Conservation (phyloP, 2,888 invertebrate genomes). For the Cylindroiulus punctatus region DNA sequence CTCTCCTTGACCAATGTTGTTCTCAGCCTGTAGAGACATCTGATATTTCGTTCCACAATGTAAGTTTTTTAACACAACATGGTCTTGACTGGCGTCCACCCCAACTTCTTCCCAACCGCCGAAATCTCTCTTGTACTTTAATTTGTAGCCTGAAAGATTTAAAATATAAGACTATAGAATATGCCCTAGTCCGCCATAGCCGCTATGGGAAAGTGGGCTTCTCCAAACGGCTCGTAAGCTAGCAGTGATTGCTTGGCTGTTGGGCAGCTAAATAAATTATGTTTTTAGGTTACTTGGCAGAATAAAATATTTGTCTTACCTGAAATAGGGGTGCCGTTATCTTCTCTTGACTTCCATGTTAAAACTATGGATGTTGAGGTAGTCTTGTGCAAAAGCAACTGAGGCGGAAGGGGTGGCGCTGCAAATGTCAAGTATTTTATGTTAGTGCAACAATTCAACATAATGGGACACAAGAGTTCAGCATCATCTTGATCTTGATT, state of each 20-base stretch:
- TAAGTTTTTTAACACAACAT: slow-evolving; percentile 51
- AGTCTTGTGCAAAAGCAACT: slow-evolving; percentile 52
- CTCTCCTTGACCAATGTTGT: slow-evolving; percentile 57
- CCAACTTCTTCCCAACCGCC: slow-evolving; percentile 58
- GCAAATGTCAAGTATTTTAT: neutral
- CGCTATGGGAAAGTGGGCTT: too few relatives aligned
- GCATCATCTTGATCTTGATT: too few relatives aligned
- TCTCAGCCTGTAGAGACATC: slow-evolving; percentile 55
- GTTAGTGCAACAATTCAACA: neutral
- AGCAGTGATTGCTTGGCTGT: too few relatives aligned
- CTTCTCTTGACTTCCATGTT: slow-evolving; percentile 52
- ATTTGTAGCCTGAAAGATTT: slow-evolving; percentile 52
- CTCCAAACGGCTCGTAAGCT: too few relatives aligned
- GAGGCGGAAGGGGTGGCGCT: slow-evolving; percentile 58
- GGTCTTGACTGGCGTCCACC: slow-evolving; percentile 53
- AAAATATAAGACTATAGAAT: too few relatives aligned
- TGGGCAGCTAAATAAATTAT: too few relatives aligned
- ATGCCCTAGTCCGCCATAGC: too few relatives aligned
- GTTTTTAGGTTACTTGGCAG: too few relatives aligned
- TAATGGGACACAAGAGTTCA: too few relatives aligned
- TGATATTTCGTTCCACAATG: slow-evolving; percentile 58
- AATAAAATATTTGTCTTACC: too few relatives aligned
- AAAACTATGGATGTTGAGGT: slow-evolving; percentile 56
- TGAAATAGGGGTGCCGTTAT: slow-evolving; percentile 52
- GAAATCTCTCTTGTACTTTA: slow-evolving; percentile 58